Percentiles rank a stretch among this genome's conserved stretches.
Evolutionary conservation across 2,797 vertebrate species (phyloP).

Genomic region (Eulemur rubriventer): DNA sequence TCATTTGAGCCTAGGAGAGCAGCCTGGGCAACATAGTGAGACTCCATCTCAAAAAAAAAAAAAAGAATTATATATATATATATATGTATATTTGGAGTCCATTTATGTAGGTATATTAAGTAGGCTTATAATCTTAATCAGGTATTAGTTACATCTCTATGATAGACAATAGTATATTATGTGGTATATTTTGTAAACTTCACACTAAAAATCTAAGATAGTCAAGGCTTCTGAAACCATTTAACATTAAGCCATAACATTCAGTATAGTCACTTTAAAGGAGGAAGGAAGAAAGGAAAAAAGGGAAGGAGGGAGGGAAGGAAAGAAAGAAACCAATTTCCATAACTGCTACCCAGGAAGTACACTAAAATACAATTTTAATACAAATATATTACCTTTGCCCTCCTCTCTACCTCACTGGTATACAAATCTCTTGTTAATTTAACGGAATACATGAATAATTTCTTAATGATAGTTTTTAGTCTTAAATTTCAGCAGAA

Average conservation of each 20-base stretch:
- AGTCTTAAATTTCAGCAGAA: conserved; percentile 29
- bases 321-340: not conserved
- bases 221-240: not conserved
- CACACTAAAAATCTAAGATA: not conserved
- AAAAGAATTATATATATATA: no score
- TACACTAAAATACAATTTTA: conserved; percentile 27
- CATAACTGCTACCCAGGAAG: not conserved
- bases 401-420: not conserved
- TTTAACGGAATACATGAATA: not conserved
- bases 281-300: not conserved
- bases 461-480: not conserved
- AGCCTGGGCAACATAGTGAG: not conserved
- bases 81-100: not conserved
- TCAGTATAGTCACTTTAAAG: not conserved
- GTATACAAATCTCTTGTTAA: not conserved
- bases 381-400: conserved; percentile 8
- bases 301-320: not conserved
- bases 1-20: not conserved
- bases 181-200: conserved; percentile 19
- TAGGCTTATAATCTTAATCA: not conserved
- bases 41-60: no score
- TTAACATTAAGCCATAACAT: not conserved
- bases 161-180: not conserved
- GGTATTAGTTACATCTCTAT: not conserved
- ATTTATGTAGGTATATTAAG: not conserved